A percentile compares a stretch with the other conserved stretches of the same genome.
phyloP scores from a whole-genome alignment of 2,113 vertebrate genomes.

The Nothoprocta perdicaria region DNA sequence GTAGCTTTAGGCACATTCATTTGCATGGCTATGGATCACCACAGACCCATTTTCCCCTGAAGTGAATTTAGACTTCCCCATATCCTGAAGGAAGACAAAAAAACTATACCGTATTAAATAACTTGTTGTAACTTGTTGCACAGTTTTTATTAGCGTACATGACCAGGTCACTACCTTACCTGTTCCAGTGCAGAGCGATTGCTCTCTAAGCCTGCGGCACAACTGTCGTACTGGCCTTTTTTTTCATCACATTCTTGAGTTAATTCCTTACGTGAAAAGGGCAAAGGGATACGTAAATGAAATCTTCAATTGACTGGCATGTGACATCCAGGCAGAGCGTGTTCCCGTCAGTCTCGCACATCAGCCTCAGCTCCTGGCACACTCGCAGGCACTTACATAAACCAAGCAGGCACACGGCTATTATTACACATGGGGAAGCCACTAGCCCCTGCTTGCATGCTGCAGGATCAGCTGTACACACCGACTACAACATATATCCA shows the following conservation, averaged over 20 bases:
- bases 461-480: neutral
- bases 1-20: neutral
- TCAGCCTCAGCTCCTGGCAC: slow-evolving; percentile 60
- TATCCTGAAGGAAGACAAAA: neutral
- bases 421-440: slow-evolving; percentile 49
- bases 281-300: slow-evolving; percentile 56
- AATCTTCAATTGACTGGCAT: slow-evolving; percentile 24
- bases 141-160: fast-evolving
- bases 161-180: slow-evolving; percentile 72
- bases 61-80: neutral
- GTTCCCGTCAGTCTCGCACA: slow-evolving; percentile 54
- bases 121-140: neutral
- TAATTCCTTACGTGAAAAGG: slow-evolving; percentile 83
- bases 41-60: neutral
- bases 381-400: slow-evolving; percentile 44
- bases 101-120: fast-evolving
- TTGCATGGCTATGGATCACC: neutral
- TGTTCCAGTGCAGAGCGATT: slow-evolving; percentile 92
- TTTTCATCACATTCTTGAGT: slow-evolving; percentile 90
- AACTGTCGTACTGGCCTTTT: slow-evolving; percentile 93
- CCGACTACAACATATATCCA: neutral
- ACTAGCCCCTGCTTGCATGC: neutral
- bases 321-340: slow-evolving; percentile 49
- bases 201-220: slow-evolving; percentile 93
- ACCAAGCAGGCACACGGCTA: slow-evolving; percentile 48